A percentile compares a stretch with the other conserved stretches of the same genome.
Conservation (phyloP, 2,888 invertebrate species). For the Crocallis elinguaria region DNA sequence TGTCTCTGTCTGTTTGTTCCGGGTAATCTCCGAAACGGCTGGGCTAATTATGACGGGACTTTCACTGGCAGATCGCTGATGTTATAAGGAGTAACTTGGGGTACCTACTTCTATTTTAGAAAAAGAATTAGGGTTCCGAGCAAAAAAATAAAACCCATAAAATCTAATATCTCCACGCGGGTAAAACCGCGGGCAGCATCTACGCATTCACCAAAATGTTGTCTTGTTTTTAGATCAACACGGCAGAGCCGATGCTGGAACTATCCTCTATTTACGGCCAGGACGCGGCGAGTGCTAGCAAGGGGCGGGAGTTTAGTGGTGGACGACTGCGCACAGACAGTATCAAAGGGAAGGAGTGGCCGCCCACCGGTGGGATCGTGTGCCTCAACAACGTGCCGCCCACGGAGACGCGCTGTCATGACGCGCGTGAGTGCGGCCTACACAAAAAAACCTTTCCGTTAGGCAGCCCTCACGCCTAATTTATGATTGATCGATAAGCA, state of each 20-base stretch:
- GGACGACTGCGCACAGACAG: conserved; percentile 47
- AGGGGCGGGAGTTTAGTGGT: conserved; percentile 35
- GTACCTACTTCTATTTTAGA: too few species aligned
- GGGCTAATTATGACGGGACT: too few species aligned
- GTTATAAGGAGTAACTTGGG: too few species aligned
- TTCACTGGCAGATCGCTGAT: too few species aligned
- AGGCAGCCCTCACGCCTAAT: too few species aligned
- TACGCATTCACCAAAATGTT: background rate
- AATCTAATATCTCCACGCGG: too few species aligned
- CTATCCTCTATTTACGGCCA: conserved; percentile 50
- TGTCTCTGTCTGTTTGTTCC: too few species aligned
- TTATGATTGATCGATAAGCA: too few species aligned
- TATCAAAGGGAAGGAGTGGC: conserved; percentile 47
- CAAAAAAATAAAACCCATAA: too few species aligned
- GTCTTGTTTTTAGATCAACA: conserved; percentile 46
- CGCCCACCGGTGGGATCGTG: conserved; percentile 34
- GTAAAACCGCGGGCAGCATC: too few species aligned
- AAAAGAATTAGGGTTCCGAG: too few species aligned
- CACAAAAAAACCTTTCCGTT: background rate
- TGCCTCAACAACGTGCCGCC: conserved; percentile 51
- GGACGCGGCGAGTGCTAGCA: conserved; percentile 21
- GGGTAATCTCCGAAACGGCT: too few species aligned
- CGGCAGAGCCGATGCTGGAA: conserved; percentile 52
- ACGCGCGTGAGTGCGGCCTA: conserved; percentile 45
- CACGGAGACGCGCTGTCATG: conserved; percentile 59